These are phyloP conservation scores for Platyrinchus mystaceus DNA, from an alignment of 2,797 vertebrate genomes.

Conservation along the genomic window DNA sequence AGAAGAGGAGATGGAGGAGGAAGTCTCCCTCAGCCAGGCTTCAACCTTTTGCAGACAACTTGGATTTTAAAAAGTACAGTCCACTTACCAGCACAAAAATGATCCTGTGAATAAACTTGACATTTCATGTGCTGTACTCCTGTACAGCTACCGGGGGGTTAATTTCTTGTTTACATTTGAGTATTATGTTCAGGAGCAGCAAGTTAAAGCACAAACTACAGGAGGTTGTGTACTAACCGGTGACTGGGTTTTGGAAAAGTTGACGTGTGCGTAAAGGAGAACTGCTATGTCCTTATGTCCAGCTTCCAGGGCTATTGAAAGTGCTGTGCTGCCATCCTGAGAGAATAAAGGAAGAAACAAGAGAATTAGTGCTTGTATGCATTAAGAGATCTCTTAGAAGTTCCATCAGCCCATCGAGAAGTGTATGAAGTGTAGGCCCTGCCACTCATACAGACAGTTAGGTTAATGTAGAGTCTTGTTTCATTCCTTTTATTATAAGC, in stretches of 20 bases:
- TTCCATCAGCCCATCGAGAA: neutral
- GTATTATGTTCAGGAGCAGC: neutral
- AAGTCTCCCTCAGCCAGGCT: neutral
- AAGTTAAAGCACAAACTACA: neutral
- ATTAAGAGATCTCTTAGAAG: neutral
- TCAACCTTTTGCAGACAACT: neutral
- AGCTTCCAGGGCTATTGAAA: conserved; percentile 96
- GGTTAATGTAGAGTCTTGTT: conserved; percentile 7
- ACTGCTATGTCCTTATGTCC: conserved; percentile 97
- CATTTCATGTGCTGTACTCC: neutral
- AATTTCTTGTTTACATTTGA: neutral
- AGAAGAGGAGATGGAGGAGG: neutral
- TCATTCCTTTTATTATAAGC: conserved; percentile 32
- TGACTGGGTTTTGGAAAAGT: conserved; percentile 95
- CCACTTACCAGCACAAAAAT: neutral
- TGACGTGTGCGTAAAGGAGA: conserved; percentile 93
- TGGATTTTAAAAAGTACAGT: neutral
- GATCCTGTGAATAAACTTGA: neutral
- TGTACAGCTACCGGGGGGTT: neutral
- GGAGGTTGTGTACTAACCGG: conserved; percentile 79
- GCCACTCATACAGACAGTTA: neutral
- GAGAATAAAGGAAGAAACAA: neutral
- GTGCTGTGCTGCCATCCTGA: conserved; percentile 94
- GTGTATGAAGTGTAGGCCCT: neutral
- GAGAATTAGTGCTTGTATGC: neutral